Evolutionary conservation across 1,140 invertebrate species (phyloP).

Genomic region (Brachionus rotundiformis): DNA sequence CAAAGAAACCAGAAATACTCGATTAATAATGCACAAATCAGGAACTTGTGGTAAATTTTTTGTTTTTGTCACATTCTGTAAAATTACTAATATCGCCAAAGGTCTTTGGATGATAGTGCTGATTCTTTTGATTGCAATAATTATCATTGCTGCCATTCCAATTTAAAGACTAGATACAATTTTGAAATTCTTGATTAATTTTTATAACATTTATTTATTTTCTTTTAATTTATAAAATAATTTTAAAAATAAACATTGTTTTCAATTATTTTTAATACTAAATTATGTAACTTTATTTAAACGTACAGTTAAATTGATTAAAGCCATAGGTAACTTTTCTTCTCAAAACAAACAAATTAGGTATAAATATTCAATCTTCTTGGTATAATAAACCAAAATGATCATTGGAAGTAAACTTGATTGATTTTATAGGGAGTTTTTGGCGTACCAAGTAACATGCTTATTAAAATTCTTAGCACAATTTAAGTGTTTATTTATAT

Average conservation of each 20-base stretch:
- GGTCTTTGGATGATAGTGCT: constrained; percentile 40
- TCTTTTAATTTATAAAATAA: not conserved
- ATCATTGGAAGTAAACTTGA: not conserved
- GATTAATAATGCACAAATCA: constrained; percentile 12
- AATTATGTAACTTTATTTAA: not conserved
- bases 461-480: not conserved
- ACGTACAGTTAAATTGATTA: not conserved
- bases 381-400: not conserved
- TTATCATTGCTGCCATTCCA: constrained; percentile 43
- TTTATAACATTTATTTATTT: constrained; percentile 8
- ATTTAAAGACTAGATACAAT: not conserved
- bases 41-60: constrained; percentile 49
- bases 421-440: not conserved
- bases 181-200: not conserved
- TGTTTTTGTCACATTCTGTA: not conserved
- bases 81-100: no score
- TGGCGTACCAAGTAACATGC: not conserved
- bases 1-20: constrained; percentile 35
- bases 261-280: not conserved
- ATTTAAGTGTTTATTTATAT: not conserved
- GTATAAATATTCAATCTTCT: not conserved
- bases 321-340: no score
- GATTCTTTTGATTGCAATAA: constrained; percentile 26
- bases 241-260: not conserved
- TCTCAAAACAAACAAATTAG: not conserved